Evolutionary conservation across 2,113 vertebrate genomes (phyloP), one percentile per base, ranked within the genome.

Genomic region (Daubentonia madagascariensis): DNA sequence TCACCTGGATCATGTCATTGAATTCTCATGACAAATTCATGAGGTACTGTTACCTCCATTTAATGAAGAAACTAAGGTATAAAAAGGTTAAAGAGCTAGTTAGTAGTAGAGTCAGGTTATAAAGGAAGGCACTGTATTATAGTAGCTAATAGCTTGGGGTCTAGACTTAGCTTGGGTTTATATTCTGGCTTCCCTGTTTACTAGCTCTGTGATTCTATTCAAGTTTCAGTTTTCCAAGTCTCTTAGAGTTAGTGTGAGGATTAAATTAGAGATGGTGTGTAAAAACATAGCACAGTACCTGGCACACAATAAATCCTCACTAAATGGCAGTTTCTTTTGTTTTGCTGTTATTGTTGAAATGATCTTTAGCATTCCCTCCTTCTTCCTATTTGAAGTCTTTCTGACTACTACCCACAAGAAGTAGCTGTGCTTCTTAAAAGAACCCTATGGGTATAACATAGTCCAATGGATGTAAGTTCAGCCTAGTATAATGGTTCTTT

Each of bases 41-140:
- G 59, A 67, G 18, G 11, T 78, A 61, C 54, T 78, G 2, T 94
- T 79, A 68, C 57, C 94, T 83, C 40, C 81, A 78, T 73, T 94
- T 84, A 95, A 83, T 86, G 57, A 89, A 95, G 61, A 92, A 83
- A 72, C 30, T 70, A 84, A 81, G 14, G 18, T 22, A 80, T 87
- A 45, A 94, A 65, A 43, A 28, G 68, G 84, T 48, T 45, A n/a
- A 92, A 73, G 50, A 95, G 43, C 52, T 57, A 63, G n/a, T 68
- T 81, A 83, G 14, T 78, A 79, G 9, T 40, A 92, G 20, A 63
- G 13, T 40, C 79, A 96, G 67, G 45, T 61, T 22, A 6, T 81
- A 81, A 91, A 83, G 48, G 52, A 92, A 85, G 52, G 57, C 43
- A 57, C 73, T 78, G 28, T 84, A 22, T 87, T 87, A 43, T 1